Percentiles rank a stretch among this genome's conserved stretches.
Evolutionary conservation across 2,888 invertebrate genomes (phyloP).

Genomic region (Druceiella hillmani): DNA sequence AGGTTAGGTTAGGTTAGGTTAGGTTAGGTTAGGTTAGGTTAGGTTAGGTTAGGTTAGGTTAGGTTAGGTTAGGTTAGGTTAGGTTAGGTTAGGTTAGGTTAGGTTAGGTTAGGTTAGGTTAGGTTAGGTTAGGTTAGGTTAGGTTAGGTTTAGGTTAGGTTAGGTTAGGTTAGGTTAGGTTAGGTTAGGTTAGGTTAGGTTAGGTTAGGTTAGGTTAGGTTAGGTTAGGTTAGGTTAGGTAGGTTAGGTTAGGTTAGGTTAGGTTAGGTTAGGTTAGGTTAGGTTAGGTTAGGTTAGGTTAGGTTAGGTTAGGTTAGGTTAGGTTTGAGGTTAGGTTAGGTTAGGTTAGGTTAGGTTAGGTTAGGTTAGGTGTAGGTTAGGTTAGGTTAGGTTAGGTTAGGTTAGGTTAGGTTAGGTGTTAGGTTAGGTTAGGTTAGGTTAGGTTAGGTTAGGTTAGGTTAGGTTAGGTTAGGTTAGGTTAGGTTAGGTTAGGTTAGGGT

Average conservation of each 20-base stretch:
- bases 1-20: conserved; percentile 7
- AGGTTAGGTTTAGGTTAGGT: conserved; percentile 4
- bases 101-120: conserved; percentile 7
- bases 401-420: conserved; percentile 8
- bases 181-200: conserved; percentile 1
- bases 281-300: conserved; percentile 8
- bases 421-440: conserved; percentile 8
- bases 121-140: conserved; percentile 7
- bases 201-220: conserved; percentile 1
- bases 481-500: conserved; percentile 7
- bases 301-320: conserved; percentile 8
- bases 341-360: conserved; percentile 8
- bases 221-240: conserved; percentile 1
- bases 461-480: conserved; percentile 8
- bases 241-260: conserved; percentile 7
- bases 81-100: conserved; percentile 7
- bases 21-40: conserved; percentile 7
- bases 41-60: conserved; percentile 7
- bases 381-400: conserved; percentile 8
- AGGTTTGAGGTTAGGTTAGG: conserved; percentile 7
- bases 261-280: conserved; percentile 7
- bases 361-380: conserved; percentile 7
- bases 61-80: conserved; percentile 8
- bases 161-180: conserved; percentile 2
- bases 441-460: conserved; percentile 8